These are phyloP conservation scores for Gopherus evgoodei DNA, from an alignment of 2,113 vertebrate species.

Conservation along the genomic window DNA sequence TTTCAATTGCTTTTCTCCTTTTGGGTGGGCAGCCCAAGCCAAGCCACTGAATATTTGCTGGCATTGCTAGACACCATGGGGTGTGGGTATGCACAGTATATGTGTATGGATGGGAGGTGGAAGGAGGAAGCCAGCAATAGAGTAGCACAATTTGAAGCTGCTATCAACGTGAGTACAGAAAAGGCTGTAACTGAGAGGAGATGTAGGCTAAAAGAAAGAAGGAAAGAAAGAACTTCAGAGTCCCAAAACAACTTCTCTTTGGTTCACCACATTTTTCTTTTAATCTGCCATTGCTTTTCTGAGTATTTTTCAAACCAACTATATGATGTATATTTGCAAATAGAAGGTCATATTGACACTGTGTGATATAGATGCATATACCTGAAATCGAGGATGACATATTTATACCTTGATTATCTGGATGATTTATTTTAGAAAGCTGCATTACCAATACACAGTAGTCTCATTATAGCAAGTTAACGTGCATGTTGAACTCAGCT, in stretches of 20 bases:
- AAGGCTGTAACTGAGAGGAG: fast-evolving
- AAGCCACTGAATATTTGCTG: not conserved
- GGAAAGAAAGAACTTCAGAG: not conserved
- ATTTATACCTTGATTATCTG: not conserved
- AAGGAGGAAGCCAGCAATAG: fast-evolving
- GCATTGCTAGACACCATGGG: not conserved
- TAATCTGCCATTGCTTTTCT: not conserved
- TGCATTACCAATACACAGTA: not conserved
- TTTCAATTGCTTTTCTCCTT: not conserved
- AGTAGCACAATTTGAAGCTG: fast-evolving
- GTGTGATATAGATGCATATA: not conserved
- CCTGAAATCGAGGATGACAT: fast-evolving
- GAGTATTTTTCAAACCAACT: fast-evolving
- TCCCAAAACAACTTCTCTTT: not conserved
- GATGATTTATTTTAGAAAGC: not conserved
- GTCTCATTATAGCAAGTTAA: not conserved
- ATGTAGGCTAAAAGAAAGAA: not conserved
- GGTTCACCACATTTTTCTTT: not conserved
- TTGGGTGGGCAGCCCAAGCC: not conserved
- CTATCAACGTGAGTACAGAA: not conserved
- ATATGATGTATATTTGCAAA: not conserved
- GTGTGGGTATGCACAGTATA: fast-evolving
- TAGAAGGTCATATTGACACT: not conserved
- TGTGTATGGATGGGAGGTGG: not conserved
- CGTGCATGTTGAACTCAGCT: fast-evolving